These are phyloP conservation scores for Tetrapedia diversipes DNA, from an alignment of 2,888 invertebrate species.

Conservation along the genomic window DNA sequence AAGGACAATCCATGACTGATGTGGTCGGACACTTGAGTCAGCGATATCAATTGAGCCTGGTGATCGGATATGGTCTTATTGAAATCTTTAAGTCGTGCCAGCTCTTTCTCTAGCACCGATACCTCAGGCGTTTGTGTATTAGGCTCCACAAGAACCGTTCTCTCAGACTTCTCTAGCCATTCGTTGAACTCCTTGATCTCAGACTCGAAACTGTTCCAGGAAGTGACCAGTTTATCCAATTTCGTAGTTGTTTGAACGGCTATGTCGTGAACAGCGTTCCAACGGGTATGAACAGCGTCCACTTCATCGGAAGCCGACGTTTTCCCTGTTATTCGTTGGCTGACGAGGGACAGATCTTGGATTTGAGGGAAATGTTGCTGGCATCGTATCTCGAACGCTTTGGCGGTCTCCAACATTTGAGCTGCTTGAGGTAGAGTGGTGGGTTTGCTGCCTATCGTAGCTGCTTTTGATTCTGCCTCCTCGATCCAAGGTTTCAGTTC, in stretches of 20 bases:
- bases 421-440: conserved; percentile 91
- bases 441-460: conserved; percentile 89
- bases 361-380: conserved; percentile 90
- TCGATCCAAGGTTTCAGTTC: conserved; percentile 95
- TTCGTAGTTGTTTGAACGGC: conserved; percentile 91
- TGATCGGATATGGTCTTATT: conserved; percentile 94
- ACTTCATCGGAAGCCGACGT: conserved; percentile 92
- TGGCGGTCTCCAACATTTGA: conserved; percentile 89
- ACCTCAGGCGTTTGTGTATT: conserved; percentile 88
- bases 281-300: conserved; percentile 92
- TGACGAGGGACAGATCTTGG: conserved; percentile 89
- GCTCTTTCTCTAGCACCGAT: conserved; percentile 90
- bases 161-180: conserved; percentile 90
- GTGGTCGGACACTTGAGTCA: conserved; percentile 91
- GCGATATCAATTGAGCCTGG: conserved; percentile 90
- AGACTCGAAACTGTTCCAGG: conserved; percentile 92
- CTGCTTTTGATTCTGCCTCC: conserved; percentile 92
- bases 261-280: conserved; percentile 92
- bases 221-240: conserved; percentile 90
- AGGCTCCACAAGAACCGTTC: conserved; percentile 85
- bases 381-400: conserved; percentile 90
- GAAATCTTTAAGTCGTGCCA: conserved; percentile 90
- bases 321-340: conserved; percentile 90
- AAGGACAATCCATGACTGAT: conserved; percentile 90
- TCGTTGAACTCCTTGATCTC: conserved; percentile 90